Evolutionary conservation across 2,113 vertebrate genomes (phyloP).

Genomic region (Bucco capensis): DNA sequence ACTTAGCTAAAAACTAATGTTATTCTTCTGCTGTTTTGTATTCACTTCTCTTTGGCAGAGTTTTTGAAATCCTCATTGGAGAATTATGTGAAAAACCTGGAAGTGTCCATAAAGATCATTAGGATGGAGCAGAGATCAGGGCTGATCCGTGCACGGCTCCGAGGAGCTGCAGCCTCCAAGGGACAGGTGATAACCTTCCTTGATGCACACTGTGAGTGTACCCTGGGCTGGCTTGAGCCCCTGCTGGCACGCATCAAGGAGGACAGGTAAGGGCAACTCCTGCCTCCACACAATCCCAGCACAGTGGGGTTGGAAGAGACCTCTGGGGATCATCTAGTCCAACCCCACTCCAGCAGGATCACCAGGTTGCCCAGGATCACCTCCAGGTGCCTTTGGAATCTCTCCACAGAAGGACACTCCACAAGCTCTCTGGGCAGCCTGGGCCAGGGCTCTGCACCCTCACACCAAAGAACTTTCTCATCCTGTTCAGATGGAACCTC

Average conservation of each 20-base stretch:
- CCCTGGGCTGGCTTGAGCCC: conserved; percentile 91
- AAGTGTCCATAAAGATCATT: conserved; percentile 84
- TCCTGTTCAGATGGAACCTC: too few species aligned
- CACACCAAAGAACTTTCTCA: too few species aligned
- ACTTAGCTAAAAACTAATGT: too few species aligned
- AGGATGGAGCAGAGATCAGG: conserved; percentile 95
- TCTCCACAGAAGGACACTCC: too few species aligned
- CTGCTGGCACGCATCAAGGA: conserved; percentile 91
- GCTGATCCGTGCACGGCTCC: conserved; percentile 90
- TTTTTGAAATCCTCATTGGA: conserved; percentile 89
- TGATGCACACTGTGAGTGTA: conserved; percentile 97
- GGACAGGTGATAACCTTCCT: conserved; percentile 96
- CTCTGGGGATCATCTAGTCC: too few species aligned
- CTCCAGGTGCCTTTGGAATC: too few species aligned
- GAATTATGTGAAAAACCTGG: conserved; percentile 82
- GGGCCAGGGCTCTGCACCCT: too few species aligned
- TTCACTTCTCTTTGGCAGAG: conserved; percentile 68
- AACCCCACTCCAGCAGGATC: too few species aligned
- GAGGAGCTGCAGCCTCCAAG: conserved; percentile 86
- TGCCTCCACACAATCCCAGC: neutral
- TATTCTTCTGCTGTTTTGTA: too few species aligned
- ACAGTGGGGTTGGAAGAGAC: too few species aligned
- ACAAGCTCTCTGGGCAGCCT: too few species aligned
- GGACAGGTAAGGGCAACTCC: conserved; percentile 68
- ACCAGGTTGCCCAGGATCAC: too few species aligned